Conservation (phyloP, 2,113 vertebrate genomes). For the Anseranas semipalmata region DNA sequence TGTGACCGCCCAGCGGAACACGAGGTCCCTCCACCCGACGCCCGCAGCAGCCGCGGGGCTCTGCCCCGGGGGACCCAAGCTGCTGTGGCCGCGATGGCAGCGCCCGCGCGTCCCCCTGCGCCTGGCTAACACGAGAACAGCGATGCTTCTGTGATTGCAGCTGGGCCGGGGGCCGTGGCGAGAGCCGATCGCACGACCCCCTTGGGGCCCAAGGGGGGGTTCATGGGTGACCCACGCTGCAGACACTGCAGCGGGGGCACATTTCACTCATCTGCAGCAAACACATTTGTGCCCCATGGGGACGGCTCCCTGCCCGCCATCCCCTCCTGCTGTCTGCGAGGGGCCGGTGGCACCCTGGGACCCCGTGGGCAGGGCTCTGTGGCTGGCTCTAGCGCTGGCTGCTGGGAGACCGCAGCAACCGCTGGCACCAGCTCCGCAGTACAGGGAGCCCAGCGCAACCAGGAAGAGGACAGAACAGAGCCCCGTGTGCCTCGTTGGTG, state of each 20-base stretch:
- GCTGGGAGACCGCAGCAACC: neutral
- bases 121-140: neutral
- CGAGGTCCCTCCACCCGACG: fast-evolving
- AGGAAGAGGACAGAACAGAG: neutral
- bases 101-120: fast-evolving
- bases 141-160: neutral
- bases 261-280: fast-evolving
- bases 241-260: too few relatives aligned
- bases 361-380: neutral
- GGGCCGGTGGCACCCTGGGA: fast-evolving
- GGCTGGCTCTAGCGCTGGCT: neutral
- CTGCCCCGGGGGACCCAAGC: neutral
- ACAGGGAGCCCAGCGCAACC: neutral
- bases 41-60: fast-evolving
- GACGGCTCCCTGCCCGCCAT: too few relatives aligned
- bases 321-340: neutral
- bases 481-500: too few relatives aligned
- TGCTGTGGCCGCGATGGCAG: neutral
- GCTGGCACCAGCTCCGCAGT: neutral
- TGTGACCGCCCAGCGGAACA: fast-evolving
- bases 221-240: fast-evolving
- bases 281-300: fast-evolving
- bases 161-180: too few relatives aligned
- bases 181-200: neutral
- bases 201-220: neutral